Conservation (phyloP, 1,140 invertebrate genomes). For the Drosophila biarmipes region DNA sequence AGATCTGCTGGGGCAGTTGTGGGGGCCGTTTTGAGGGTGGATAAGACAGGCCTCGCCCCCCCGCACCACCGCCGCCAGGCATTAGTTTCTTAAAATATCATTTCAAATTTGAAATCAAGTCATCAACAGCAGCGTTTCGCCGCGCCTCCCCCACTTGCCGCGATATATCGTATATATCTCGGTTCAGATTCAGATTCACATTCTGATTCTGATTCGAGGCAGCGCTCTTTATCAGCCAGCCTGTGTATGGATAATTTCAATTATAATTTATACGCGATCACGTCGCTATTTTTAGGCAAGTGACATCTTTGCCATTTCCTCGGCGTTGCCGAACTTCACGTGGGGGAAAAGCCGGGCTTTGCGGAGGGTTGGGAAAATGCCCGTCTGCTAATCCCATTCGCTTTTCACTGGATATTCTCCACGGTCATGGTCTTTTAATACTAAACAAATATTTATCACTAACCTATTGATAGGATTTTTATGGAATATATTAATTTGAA, state of each 20-base stretch:
- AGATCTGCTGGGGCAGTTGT: background rate
- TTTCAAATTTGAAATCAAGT: constrained; percentile 81
- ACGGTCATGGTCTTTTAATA: background rate
- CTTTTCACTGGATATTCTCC: background rate
- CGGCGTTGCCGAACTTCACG: background rate
- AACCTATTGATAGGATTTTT: no score
- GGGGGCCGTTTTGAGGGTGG: constrained; percentile 2
- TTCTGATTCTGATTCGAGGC: constrained; percentile 5
- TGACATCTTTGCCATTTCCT: constrained; percentile 15
- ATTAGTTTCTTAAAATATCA: constrained; percentile 82
- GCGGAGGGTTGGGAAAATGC: background rate
- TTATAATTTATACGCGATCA: constrained; percentile 81
- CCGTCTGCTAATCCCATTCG: background rate
- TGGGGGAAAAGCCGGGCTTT: constrained; percentile 3
- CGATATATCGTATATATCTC: constrained; percentile 6
- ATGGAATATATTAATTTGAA: no score
- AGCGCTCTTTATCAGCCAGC: constrained; percentile 33
- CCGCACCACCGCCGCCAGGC: constrained; percentile 32
- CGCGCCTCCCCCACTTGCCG: constrained; percentile 6
- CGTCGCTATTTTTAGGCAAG: constrained; percentile 64
- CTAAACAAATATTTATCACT: background rate
- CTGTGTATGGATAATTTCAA: constrained; percentile 67
- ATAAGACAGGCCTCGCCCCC: constrained; percentile 2
- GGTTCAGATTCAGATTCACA: constrained; percentile 9
- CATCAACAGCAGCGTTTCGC: constrained; percentile 48